Percentiles rank a stretch among this genome's conserved stretches.
Evolutionary conservation across 2,797 vertebrate species (phyloP).

Genomic region (Lagodon rhomboides): DNA sequence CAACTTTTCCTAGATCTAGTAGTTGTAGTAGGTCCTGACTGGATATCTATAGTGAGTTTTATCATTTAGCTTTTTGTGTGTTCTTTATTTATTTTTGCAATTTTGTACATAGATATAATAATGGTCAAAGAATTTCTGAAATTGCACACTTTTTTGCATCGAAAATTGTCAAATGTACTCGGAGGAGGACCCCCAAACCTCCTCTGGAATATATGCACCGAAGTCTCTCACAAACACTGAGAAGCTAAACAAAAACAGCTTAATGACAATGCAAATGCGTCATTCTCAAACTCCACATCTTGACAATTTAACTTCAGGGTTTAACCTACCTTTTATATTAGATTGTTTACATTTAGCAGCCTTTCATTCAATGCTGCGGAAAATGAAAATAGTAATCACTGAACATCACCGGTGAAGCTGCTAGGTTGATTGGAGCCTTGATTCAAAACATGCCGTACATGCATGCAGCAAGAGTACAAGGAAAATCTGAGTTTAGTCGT

Average conservation of each 20-base stretch:
- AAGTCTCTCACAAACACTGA: no score
- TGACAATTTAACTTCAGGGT: slow-evolving; percentile 13
- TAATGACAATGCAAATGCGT: background rate
- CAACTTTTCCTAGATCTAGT: no score
- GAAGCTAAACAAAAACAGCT: background rate
- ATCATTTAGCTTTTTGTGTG: no score
- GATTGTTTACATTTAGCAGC: slow-evolving; percentile 37
- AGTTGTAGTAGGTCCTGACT: no score
- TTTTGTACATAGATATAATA: no score
- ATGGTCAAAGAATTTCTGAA: no score
- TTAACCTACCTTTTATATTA: slow-evolving; percentile 16
- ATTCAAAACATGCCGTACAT: slow-evolving; percentile 70
- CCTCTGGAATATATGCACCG: no score
- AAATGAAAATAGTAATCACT: slow-evolving; percentile 44
- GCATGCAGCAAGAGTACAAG: slow-evolving; percentile 40
- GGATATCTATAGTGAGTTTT: no score
- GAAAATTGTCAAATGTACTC: no score
- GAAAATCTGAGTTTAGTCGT: slow-evolving; percentile 78
- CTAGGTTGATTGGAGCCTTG: slow-evolving; percentile 60
- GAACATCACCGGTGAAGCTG: slow-evolving; percentile 41
- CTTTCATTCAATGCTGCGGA: slow-evolving; percentile 33
- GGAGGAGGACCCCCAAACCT: no score
- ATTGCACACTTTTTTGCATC: no score
- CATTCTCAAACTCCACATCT: slow-evolving; percentile 9
- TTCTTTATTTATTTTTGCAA: no score